Evolutionary conservation across 2,113 vertebrate genomes (phyloP).

Genomic region (Panthera leo): DNA sequence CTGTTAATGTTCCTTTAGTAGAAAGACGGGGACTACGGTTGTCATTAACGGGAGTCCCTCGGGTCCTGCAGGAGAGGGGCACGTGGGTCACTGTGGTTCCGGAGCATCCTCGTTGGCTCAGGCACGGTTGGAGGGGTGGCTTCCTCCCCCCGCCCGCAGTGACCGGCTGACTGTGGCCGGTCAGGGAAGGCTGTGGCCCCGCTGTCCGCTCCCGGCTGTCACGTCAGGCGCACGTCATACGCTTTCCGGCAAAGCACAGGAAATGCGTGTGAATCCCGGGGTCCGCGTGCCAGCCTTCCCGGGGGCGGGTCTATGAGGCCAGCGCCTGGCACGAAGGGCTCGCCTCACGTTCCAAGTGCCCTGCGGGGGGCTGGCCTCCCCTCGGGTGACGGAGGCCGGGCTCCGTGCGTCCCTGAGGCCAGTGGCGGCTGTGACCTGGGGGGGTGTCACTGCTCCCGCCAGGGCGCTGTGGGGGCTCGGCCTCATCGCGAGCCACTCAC

Average conservation of each 20-base stretch:
- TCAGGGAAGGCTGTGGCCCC: neutral
- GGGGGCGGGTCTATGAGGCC: neutral
- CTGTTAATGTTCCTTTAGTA: neutral
- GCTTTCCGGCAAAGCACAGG: neutral
- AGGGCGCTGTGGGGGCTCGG: neutral
- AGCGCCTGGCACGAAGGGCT: neutral
- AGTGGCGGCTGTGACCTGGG: neutral
- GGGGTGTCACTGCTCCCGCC: neutral
- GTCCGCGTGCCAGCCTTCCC: fast-evolving
- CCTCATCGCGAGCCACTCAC: neutral
- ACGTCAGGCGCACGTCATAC: fast-evolving
- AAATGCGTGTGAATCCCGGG: fast-evolving
- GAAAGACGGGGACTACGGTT: neutral
- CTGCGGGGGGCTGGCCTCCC: neutral
- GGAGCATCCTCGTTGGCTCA: neutral
- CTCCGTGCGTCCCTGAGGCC: fast-evolving
- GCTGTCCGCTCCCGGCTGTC: fast-evolving
- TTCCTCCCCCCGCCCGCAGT: neutral
- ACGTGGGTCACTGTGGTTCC: neutral
- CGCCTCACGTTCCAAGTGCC: neutral
- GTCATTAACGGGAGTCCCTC: neutral
- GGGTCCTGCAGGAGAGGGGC: too few species aligned
- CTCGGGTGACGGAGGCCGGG: neutral
- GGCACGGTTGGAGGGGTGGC: neutral
- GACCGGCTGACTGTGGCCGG: fast-evolving